A percentile compares a stretch with the other conserved stretches of the same genome.
These are phyloP conservation scores for Fragum fragum DNA, from an alignment of 2,888 invertebrate species.

Conservation along the genomic window DNA sequence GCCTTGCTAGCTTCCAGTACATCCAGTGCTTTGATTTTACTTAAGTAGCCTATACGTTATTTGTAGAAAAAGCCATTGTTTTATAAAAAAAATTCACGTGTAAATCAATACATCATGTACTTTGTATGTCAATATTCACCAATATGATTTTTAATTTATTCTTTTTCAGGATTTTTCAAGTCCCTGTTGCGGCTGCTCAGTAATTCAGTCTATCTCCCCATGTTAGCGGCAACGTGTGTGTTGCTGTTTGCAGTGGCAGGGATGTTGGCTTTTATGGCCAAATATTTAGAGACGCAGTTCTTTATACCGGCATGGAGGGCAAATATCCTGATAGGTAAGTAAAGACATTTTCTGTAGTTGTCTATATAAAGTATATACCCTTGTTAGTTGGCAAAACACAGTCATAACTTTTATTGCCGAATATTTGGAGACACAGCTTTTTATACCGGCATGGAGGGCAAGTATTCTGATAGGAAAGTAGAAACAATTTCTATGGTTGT, in stretches of 20 bases:
- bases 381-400: too few species aligned
- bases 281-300: slow-evolving; percentile 80
- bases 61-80: too few species aligned
- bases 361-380: too few species aligned
- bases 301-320: slow-evolving; percentile 77
- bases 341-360: too few species aligned
- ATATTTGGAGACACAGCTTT: slow-evolving; percentile 80
- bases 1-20: too few species aligned
- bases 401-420: slow-evolving; percentile 78
- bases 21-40: too few species aligned
- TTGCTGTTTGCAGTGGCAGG: slow-evolving; percentile 71
- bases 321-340: slow-evolving; percentile 76
- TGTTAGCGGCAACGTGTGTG: slow-evolving; percentile 64
- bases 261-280: slow-evolving; percentile 74
- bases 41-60: too few species aligned
- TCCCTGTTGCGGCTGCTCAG: slow-evolving; percentile 65
- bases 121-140: too few species aligned
- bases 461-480: slow-evolving; percentile 76
- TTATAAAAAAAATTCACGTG: too few species aligned
- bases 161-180: slow-evolving; percentile 71
- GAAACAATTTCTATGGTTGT: too few species aligned
- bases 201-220: slow-evolving; percentile 72
- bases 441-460: slow-evolving; percentile 77
- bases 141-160: too few species aligned
- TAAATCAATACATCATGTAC: too few species aligned